These are phyloP conservation scores for Agelastica alni DNA, from an alignment of 2,888 invertebrate species.

Conservation along the genomic window DNA sequence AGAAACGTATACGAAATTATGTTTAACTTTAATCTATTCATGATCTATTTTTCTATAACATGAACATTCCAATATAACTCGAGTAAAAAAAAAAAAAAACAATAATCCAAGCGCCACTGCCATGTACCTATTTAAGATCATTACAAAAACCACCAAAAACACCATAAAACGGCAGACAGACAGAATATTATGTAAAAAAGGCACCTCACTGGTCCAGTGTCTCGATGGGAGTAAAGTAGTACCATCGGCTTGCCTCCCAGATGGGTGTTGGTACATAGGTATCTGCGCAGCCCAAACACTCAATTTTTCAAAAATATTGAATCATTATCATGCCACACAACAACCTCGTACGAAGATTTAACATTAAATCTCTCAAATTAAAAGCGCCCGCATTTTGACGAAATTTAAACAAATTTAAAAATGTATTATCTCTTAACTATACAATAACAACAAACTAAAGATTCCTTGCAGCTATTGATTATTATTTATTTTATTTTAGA, in stretches of 20 bases:
- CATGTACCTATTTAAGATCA: slow-evolving; percentile 18
- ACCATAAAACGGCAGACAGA: slow-evolving; percentile 38
- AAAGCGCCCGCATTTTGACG: too few species aligned
- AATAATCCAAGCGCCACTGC: slow-evolving; percentile 33
- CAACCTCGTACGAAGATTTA: too few species aligned
- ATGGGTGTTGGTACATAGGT: slow-evolving; percentile 67
- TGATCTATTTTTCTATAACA: slow-evolving; percentile 5
- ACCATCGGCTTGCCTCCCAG: slow-evolving; percentile 59
- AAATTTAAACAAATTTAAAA: too few species aligned
- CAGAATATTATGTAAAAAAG: slow-evolving; percentile 66
- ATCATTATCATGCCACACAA: slow-evolving; percentile 25
- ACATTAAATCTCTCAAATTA: too few species aligned
- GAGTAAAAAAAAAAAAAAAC: slow-evolving; percentile 12
- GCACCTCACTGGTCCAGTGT: slow-evolving; percentile 59
- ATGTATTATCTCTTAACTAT: too few species aligned
- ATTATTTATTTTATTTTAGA: too few species aligned
- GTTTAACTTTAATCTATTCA: background rate
- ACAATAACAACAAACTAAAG: too few species aligned
- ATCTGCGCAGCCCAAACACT: slow-evolving; percentile 61
- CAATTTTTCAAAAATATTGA: slow-evolving; percentile 29
- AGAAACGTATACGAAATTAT: background rate
- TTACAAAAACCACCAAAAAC: slow-evolving; percentile 27
- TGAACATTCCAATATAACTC: slow-evolving; percentile 12
- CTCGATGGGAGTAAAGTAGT: slow-evolving; percentile 57
- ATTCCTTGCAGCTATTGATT: too few species aligned